Evolutionary conservation across 1,140 invertebrate genomes (phyloP), one percentile per base, ranked within the genome.

Genomic region (Aphelenchoides besseyi): DNA sequence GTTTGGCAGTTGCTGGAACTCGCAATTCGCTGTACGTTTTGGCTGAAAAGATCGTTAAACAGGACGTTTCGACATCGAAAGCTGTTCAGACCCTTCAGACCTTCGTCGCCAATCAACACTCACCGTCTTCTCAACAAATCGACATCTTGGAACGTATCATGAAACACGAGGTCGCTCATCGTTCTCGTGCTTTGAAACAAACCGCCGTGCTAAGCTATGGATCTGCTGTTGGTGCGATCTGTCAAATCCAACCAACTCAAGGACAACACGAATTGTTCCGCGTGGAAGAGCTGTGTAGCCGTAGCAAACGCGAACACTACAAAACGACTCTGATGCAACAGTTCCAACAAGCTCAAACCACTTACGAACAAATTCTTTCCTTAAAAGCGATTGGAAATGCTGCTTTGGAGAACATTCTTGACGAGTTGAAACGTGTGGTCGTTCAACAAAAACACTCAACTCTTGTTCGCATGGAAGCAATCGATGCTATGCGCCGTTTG

Each of bases 341-440:
- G 1, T 68, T 28, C 29, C 32, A 16, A 0, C 29, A 16, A 36
- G 36, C 64, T 33, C 26, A 76, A 16, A 37, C 23, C 62, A 59
- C 53, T 23, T 77, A 77, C 76, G 74, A 77, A 35, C 80, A 81
- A 41, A 26, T 77, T 5, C 29, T 81, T 9, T 78, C 78, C 36
- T 36, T 77, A n/a, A 71, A 73, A 29, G 68, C 78, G 18, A 28
- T 77, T 18, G 76, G 76, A 30, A 77, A 77, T 57, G 74, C 76
- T 29, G 76, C 33, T 28, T 12, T 81, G 28, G 74, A 77, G 23
- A 77, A n/a, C 70, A n/a, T 69, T 16, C 23, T 75, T 9, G 29
- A 9, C 16, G 33, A 77, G n/a, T 52, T 77, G 12, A 53, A 77
- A 54, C 35, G 70, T 18, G 68, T 77, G 18, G 72, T 77, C 61